Conservation (phyloP, 2,113 vertebrate genomes). For the Centropus unirufus region DNA sequence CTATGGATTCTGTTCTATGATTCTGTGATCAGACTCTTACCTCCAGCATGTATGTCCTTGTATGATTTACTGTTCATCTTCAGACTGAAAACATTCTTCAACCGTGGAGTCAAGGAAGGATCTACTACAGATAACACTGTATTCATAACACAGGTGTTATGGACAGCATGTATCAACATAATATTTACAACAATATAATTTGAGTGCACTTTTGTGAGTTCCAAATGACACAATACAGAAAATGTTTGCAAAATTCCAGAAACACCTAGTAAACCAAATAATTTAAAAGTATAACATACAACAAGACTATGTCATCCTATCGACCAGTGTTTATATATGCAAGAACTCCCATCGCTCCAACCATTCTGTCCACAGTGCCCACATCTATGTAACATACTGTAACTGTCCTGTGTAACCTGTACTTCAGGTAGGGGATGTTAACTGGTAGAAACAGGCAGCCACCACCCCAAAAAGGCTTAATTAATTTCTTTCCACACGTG, state of each 20-base stretch:
- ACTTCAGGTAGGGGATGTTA: not conserved
- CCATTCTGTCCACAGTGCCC: not conserved
- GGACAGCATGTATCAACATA: not conserved
- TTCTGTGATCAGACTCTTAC: not conserved
- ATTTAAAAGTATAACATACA: not conserved
- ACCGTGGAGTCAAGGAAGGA: not conserved
- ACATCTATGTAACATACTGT: not conserved
- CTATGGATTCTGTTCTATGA: too few relatives aligned
- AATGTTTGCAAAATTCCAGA: not conserved
- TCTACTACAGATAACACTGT: not conserved
- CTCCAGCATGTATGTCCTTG: not conserved
- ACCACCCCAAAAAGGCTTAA: not conserved
- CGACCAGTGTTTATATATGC: not conserved
- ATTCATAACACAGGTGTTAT: not conserved
- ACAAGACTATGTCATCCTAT: not conserved
- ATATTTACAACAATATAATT: not conserved
- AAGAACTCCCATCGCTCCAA: not conserved
- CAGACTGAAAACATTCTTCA: not conserved
- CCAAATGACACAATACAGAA: not conserved
- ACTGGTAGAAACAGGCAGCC: not conserved
- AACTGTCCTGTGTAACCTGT: accelerated
- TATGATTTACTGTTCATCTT: not conserved
- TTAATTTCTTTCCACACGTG: not conserved
- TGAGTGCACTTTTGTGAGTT: not conserved
- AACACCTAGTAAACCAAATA: not conserved